Percentiles rank a stretch among this genome's conserved stretches.
phyloP scores from a whole-genome alignment of 2,113 vertebrate genomes.

The Natator depressus region DNA sequence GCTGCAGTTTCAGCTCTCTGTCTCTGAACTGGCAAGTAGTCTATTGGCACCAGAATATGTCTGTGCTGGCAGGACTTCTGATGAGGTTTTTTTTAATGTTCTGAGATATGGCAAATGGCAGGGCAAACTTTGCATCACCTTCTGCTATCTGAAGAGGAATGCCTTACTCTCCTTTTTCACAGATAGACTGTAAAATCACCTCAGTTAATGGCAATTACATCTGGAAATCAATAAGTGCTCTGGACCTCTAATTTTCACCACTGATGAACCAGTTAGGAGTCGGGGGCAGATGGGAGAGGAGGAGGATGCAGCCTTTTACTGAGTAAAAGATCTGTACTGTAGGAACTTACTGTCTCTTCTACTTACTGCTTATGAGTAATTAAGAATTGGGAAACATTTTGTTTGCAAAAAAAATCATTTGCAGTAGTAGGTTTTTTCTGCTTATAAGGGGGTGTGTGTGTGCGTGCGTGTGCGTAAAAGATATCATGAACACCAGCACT shows the following conservation, averaged over 20 bases:
- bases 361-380: neutral
- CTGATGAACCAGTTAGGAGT: neutral
- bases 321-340: neutral
- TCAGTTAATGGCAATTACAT: neutral
- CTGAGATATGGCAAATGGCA: neutral
- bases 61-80: neutral
- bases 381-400: neutral
- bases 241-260: neutral
- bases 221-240: neutral
- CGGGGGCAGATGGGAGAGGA: neutral
- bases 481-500: neutral
- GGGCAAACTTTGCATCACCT: accelerated
- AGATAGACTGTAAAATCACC: neutral
- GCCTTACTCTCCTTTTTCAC: neutral
- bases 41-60: neutral
- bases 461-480: too few relatives aligned
- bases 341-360: neutral
- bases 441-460: too few relatives aligned
- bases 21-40: neutral
- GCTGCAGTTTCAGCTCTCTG: neutral
- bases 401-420: neutral
- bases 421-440: neutral
- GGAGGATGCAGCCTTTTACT: neutral
- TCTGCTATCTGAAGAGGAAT: neutral
- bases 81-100: neutral